These are phyloP conservation scores for Arnoldichthys spilopterus DNA, from an alignment of 2,797 vertebrate genomes.

Conservation along the genomic window DNA sequence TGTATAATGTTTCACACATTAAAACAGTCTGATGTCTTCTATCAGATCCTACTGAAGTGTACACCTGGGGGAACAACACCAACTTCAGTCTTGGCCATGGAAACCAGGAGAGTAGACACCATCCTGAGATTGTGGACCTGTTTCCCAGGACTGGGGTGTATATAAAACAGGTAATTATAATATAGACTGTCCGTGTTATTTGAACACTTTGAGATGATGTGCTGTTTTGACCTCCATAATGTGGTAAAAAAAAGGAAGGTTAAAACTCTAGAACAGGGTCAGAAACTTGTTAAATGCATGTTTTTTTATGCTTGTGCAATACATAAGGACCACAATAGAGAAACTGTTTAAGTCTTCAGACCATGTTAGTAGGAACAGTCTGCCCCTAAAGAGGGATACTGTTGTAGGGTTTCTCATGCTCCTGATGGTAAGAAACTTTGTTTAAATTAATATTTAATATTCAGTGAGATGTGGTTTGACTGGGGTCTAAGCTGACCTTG, in stretches of 20 bases:
- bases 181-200: no score
- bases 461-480: no score
- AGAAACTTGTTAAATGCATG: no score
- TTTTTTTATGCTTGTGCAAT: no score
- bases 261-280: background rate
- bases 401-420: background rate
- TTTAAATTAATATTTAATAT: constrained; percentile 3
- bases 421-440: background rate
- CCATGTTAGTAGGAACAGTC: background rate
- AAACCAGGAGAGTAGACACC: constrained; percentile 91
- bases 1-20: background rate
- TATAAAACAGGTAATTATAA: constrained; percentile 88
- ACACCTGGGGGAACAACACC: constrained; percentile 96
- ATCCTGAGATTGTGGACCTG: constrained; percentile 92
- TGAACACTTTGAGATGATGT: background rate
- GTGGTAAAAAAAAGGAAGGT: background rate
- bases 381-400: background rate
- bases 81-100: constrained; percentile 97
- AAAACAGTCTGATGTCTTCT: background rate
- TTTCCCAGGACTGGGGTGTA: constrained; percentile 90
- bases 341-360: background rate
- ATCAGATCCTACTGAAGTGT: constrained; percentile 93
- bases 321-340: background rate
- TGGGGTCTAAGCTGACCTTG: no score
- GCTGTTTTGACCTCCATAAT: background rate